phyloP scores from a whole-genome alignment of 2,113 vertebrate species.

The Chaetops frenatus region DNA sequence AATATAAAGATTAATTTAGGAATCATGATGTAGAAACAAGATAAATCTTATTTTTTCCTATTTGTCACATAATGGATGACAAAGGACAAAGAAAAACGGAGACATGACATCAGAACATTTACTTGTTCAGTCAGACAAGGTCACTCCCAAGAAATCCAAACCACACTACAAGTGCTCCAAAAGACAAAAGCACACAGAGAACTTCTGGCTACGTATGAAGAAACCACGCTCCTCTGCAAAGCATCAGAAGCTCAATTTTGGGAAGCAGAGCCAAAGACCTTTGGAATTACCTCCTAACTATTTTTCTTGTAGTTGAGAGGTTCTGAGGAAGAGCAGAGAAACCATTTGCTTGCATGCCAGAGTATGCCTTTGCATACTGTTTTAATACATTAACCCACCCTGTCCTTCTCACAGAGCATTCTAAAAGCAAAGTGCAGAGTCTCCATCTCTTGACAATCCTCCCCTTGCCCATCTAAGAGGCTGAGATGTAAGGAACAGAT shows the following conservation, averaged over 20 bases:
- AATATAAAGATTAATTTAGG: not conserved
- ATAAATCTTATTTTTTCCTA: not conserved
- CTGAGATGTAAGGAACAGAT: not conserved
- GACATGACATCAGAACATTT: not conserved
- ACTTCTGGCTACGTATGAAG: not conserved
- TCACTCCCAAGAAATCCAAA: not conserved
- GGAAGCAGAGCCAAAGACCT: not conserved
- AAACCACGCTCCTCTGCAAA: not conserved
- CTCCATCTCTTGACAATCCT: not conserved
- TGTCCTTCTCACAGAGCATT: not conserved
- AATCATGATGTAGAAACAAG: not conserved
- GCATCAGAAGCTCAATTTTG: not conserved
- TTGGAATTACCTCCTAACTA: not conserved
- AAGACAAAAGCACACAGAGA: not conserved
- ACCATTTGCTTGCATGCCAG: not conserved
- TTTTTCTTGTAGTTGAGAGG: not conserved
- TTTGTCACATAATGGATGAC: not conserved
- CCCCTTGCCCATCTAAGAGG: not conserved
- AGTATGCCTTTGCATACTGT: not conserved
- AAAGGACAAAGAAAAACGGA: not conserved
- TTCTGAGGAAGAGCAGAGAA: not conserved
- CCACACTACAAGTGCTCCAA: not conserved
- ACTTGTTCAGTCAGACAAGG: not conserved
- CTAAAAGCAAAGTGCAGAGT: not conserved
- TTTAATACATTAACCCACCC: not conserved